Evolutionary conservation across 2,797 vertebrate genomes (phyloP).

Genomic region (Galago senegalensis): DNA sequence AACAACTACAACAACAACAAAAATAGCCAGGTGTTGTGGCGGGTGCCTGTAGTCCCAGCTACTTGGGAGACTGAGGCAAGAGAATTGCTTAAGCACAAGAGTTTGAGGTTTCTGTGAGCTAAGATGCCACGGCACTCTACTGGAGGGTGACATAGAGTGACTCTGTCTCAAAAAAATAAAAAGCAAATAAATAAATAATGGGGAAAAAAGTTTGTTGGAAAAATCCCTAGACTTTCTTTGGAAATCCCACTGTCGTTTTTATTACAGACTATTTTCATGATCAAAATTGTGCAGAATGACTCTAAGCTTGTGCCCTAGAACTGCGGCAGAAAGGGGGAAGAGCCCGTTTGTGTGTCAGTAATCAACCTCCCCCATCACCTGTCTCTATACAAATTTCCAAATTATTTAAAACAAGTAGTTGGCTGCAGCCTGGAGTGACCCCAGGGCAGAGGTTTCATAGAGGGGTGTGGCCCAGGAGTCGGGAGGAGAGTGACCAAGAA

Average conservation of each 20-base stretch:
- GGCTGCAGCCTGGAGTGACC: background rate
- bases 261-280: fast-evolving
- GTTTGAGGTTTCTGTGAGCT: too few relatives aligned
- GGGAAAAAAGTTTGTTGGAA: fast-evolving
- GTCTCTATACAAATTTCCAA: background rate
- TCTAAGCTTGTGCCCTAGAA: fast-evolving
- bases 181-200: too few relatives aligned
- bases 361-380: fast-evolving
- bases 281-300: fast-evolving
- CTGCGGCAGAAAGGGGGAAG: background rate
- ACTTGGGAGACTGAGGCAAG: too few relatives aligned
- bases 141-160: too few relatives aligned
- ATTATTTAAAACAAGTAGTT: background rate
- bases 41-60: too few relatives aligned
- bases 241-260: background rate
- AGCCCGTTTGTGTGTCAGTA: fast-evolving
- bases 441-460: background rate
- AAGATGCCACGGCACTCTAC: too few relatives aligned
- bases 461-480: background rate
- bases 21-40: too few relatives aligned
- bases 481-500: fast-evolving
- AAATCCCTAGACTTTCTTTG: background rate
- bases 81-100: too few relatives aligned
- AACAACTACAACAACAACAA: too few relatives aligned
- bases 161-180: too few relatives aligned